Evolutionary conservation across 2,888 invertebrate species (phyloP).

Genomic region (Calliscelio sp.): DNA sequence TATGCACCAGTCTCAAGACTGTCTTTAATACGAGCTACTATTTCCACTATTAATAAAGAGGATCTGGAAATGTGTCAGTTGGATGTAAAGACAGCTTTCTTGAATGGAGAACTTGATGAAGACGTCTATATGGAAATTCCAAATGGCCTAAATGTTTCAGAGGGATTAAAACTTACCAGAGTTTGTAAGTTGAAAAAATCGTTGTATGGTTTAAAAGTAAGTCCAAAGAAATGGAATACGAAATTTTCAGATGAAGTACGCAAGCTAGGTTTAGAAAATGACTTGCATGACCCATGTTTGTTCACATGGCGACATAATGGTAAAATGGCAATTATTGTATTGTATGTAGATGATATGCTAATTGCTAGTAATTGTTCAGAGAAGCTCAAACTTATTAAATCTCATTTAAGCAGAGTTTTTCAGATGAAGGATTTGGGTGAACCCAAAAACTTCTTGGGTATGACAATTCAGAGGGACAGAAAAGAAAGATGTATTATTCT

Average conservation of each 20-base stretch:
- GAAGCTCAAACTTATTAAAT: too few relatives aligned
- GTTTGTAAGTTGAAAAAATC: neutral
- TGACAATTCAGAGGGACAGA: slow-evolving; percentile 9
- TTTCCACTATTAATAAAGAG: too few relatives aligned
- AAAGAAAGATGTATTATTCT: neutral
- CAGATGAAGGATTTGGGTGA: slow-evolving; percentile 72
- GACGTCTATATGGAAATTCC: slow-evolving; percentile 65
- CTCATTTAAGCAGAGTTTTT: slow-evolving; percentile 26
- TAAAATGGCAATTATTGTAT: slow-evolving; percentile 57
- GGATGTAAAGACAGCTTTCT: slow-evolving; percentile 72
- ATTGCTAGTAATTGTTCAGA: slow-evolving; percentile 16
- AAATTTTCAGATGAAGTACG: slow-evolving; percentile 59
- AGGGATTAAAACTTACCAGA: slow-evolving; percentile 37
- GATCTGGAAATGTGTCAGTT: too few relatives aligned
- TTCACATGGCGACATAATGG: slow-evolving; percentile 49
- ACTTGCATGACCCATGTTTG: slow-evolving; percentile 70
- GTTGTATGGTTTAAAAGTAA: neutral
- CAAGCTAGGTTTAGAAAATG: slow-evolving; percentile 67
- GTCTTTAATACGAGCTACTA: too few relatives aligned
- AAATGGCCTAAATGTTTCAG: slow-evolving; percentile 50
- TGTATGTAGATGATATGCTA: slow-evolving; percentile 73
- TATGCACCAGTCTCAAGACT: too few relatives aligned
- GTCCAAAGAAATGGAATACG: slow-evolving; percentile 5
- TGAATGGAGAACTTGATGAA: slow-evolving; percentile 55
- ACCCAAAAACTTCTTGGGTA: slow-evolving; percentile 51